phyloP scores from a whole-genome alignment of 2,113 vertebrate genomes.

The Nanger granti region DNA sequence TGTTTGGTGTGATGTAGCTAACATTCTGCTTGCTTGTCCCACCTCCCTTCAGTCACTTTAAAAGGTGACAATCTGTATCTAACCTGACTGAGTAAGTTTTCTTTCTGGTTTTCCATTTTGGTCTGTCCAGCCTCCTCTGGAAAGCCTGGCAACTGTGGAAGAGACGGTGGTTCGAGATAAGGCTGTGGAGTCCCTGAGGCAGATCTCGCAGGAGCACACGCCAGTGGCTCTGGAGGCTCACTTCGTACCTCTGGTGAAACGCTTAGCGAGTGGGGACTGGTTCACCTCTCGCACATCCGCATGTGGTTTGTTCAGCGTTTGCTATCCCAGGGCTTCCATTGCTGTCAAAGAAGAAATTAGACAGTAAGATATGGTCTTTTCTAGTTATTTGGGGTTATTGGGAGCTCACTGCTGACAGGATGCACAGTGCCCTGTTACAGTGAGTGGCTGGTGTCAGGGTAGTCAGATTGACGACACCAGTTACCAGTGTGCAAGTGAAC shows the following conservation, averaged over 20 bases:
- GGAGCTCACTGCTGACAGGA: not conserved
- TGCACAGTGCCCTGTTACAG: not conserved
- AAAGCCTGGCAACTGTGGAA: conserved; percentile 92
- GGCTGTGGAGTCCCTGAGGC: conserved; percentile 91
- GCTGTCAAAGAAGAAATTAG: conserved; percentile 90
- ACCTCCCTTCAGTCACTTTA: conserved; percentile 30
- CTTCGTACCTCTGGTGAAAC: conserved; percentile 92
- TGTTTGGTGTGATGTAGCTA: conserved; percentile 60
- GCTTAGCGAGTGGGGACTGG: conserved; percentile 91
- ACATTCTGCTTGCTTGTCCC: conserved; percentile 58
- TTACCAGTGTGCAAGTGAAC: not conserved
- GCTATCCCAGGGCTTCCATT: conserved; percentile 89
- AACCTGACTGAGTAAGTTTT: conserved; percentile 32
- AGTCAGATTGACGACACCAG: not conserved
- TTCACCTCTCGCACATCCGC: conserved; percentile 93
- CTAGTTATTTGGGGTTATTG: conserved; percentile 7
- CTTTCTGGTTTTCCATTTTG: conserved; percentile 49
- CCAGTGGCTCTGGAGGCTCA: conserved; percentile 90
- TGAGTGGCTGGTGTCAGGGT: not conserved
- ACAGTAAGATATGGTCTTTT: conserved; percentile 81
- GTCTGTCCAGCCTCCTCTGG: conserved; percentile 85
- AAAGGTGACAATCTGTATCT: conserved; percentile 29
- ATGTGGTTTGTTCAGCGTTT: conserved; percentile 90
- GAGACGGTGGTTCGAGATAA: conserved; percentile 92
- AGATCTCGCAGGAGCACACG: conserved; percentile 91